Conservation (phyloP, 2,797 vertebrate species). For the Clarias fuscus region DNA sequence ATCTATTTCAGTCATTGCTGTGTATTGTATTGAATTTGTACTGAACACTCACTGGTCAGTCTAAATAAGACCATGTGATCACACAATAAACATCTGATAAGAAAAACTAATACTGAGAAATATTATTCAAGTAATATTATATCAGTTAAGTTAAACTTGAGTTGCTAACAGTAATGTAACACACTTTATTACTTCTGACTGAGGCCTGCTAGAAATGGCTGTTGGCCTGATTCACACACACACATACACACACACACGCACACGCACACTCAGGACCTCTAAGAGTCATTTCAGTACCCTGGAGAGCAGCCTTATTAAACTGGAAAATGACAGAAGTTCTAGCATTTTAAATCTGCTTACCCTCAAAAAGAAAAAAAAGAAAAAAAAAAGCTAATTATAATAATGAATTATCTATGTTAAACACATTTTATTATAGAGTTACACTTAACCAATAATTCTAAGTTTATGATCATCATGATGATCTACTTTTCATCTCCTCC, state of each 20-base stretch:
- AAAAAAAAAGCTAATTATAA: background rate
- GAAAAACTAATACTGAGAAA: background rate
- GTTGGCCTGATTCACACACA: slow-evolving; percentile 61
- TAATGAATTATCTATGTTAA: background rate
- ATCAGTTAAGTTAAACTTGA: slow-evolving; percentile 30
- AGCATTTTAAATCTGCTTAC: background rate
- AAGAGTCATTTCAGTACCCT: slow-evolving; percentile 67
- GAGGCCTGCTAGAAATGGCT: slow-evolving; percentile 68
- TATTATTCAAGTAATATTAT: too few relatives aligned
- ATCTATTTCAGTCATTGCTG: slow-evolving; percentile 1
- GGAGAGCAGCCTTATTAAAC: slow-evolving; percentile 64
- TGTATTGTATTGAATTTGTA: background rate
- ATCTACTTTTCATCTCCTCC: background rate
- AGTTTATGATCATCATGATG: background rate
- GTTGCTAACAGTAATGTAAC: slow-evolving; percentile 60
- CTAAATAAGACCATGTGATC: background rate
- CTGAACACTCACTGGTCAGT: background rate
- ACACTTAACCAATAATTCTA: background rate
- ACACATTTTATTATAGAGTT: background rate
- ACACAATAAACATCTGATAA: background rate
- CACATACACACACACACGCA: background rate
- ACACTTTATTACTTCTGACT: slow-evolving; percentile 54
- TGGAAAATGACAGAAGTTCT: background rate
- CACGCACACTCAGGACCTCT: slow-evolving; percentile 60
- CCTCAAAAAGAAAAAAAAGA: background rate